Evolutionary conservation across 2,797 vertebrate genomes (phyloP).

Genomic region (Lepilemur ruficaudatus): DNA sequence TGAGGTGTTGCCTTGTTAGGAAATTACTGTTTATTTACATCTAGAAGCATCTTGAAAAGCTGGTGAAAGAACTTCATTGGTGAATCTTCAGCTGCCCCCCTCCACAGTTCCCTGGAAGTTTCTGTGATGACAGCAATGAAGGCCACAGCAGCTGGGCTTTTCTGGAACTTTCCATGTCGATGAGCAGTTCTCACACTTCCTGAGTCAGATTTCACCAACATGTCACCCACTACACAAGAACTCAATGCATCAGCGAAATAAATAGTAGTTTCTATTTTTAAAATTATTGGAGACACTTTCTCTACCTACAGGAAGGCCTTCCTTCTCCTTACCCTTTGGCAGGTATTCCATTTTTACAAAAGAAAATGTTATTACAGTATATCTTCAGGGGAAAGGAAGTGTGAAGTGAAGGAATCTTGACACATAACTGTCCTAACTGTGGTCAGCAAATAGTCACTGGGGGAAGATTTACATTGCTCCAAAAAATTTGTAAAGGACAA

Average conservation of each 20-base stretch:
- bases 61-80: background rate
- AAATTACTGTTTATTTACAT: constrained; percentile 21
- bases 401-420: background rate
- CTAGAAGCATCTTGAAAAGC: background rate
- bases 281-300: background rate
- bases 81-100: background rate
- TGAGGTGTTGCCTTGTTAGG: constrained; percentile 72
- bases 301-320: background rate
- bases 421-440: background rate
- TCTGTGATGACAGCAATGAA: background rate
- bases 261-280: constrained; percentile 54
- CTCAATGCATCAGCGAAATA: background rate
- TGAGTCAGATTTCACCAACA: background rate
- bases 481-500: constrained; percentile 28
- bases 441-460: background rate
- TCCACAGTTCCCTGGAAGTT: background rate
- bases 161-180: background rate
- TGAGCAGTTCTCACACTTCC: background rate
- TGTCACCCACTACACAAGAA: background rate
- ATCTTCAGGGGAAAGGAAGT: constrained; percentile 37
- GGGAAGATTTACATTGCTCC: background rate
- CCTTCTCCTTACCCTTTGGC: background rate
- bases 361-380: background rate
- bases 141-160: background rate
- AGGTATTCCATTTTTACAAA: background rate